Percentiles rank a stretch among this genome's conserved stretches.
Evolutionary conservation across 2,797 vertebrate genomes (phyloP).

Genomic region (Pagetopsis macropterus): DNA sequence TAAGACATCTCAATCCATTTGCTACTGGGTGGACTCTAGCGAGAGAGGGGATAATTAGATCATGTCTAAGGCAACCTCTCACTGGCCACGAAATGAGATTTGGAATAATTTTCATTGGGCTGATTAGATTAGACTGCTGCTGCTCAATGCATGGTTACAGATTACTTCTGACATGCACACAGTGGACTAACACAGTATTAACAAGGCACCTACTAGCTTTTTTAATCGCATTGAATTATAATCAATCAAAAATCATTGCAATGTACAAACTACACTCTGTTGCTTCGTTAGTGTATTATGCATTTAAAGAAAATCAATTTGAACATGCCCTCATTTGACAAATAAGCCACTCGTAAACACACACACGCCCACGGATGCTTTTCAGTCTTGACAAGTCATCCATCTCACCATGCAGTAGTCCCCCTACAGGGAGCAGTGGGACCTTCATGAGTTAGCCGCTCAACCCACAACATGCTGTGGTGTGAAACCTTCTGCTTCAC

Average conservation of each 20-base stretch:
- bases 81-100: slow-evolving; percentile 81
- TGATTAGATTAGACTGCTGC: slow-evolving; percentile 80
- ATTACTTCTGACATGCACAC: slow-evolving; percentile 52
- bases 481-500: slow-evolving; percentile 52
- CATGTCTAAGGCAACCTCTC: slow-evolving; percentile 76
- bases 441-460: slow-evolving; percentile 50
- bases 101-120: slow-evolving; percentile 75
- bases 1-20: slow-evolving; percentile 74
- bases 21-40: slow-evolving; percentile 67
- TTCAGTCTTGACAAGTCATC: slow-evolving; percentile 41
- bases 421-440: slow-evolving; percentile 54
- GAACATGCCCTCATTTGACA: slow-evolving; percentile 14
- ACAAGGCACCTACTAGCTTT: slow-evolving; percentile 25
- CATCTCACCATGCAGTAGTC: slow-evolving; percentile 46
- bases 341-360: slow-evolving; percentile 14
- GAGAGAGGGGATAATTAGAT: slow-evolving; percentile 80
- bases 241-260: slow-evolving; percentile 24
- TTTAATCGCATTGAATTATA: slow-evolving; percentile 10
- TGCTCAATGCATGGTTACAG: slow-evolving; percentile 59
- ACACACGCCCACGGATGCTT: slow-evolving; percentile 42
- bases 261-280: slow-evolving; percentile 4
- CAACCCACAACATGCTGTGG: slow-evolving; percentile 66
- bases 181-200: slow-evolving; percentile 45
- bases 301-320: not conserved
- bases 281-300: not conserved